Conservation (phyloP, 37 sponge, comb jelly and placozoan genomes). For the Oscarella lobularis region DNA sequence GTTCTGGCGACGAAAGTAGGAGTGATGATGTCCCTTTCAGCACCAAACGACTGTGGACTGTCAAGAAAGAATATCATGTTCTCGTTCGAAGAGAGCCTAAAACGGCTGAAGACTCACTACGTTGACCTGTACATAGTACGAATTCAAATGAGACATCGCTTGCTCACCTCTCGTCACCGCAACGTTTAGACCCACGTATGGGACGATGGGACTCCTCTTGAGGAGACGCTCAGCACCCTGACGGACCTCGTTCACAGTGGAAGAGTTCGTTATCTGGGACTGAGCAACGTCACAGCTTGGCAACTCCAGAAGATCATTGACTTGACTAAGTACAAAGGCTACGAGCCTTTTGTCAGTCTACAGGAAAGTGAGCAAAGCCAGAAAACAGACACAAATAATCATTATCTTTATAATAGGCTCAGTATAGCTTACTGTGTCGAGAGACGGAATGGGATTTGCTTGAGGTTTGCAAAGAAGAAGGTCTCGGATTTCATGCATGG, state of each 20-base stretch:
- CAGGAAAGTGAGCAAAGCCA: slow-evolving; percentile 24
- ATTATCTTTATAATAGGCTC: slow-evolving; percentile 44
- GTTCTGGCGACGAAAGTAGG: slow-evolving; percentile 14
- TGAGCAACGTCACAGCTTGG: slow-evolving; percentile 89
- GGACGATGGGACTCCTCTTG: slow-evolving; percentile 81
- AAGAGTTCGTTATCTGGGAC: slow-evolving; percentile 72
- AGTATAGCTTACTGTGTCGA: slow-evolving; percentile 82
- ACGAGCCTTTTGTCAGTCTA: slow-evolving; percentile 37
- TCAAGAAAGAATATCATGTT: slow-evolving; percentile 69
- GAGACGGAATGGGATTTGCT: slow-evolving; percentile 81
- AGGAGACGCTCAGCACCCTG: slow-evolving; percentile 69
- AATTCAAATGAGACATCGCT: too few species aligned
- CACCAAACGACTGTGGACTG: slow-evolving; percentile 57
- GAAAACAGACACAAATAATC: too few species aligned
- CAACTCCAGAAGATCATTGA: slow-evolving; percentile 84
- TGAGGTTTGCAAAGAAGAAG: slow-evolving; percentile 74
- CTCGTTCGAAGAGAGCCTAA: slow-evolving; percentile 60
- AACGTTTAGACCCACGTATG: slow-evolving; percentile 73
- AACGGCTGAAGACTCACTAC: slow-evolving; percentile 50
- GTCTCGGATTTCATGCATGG: slow-evolving; percentile 76
- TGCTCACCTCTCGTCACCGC: too few species aligned
- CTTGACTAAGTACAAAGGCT: slow-evolving; percentile 15
- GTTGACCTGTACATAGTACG: slow-evolving; percentile 73
- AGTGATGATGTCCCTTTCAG: slow-evolving; percentile 34
- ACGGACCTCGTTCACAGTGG: slow-evolving; percentile 64